Percentiles rank a stretch among this genome's conserved stretches.
These are phyloP conservation scores for Leptogaster cylindrica DNA, from an alignment of 2,888 invertebrate species.

Conservation along the genomic window DNA sequence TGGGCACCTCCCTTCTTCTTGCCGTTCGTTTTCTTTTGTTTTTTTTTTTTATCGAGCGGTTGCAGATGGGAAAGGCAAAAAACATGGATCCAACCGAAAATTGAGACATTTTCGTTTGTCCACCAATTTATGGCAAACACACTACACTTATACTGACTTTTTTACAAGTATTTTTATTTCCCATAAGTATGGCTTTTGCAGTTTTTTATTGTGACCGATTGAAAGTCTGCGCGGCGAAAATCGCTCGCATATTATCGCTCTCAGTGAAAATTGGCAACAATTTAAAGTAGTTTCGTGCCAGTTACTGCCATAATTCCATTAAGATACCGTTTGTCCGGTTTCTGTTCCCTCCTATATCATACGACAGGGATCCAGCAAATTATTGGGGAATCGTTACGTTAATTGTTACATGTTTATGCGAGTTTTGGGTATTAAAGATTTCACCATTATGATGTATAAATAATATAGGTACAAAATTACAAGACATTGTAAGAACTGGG, in stretches of 20 bases:
- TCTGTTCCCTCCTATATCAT: slow-evolving; percentile 1
- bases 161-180: slow-evolving; percentile 38
- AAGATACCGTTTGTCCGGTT: too few species aligned
- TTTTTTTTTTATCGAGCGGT: not conserved
- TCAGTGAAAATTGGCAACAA: slow-evolving; percentile 26
- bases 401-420: slow-evolving; percentile 5
- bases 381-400: slow-evolving; percentile 4
- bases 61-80: not conserved
- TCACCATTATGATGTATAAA: too few species aligned
- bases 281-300: slow-evolving; percentile 22
- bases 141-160: slow-evolving; percentile 27
- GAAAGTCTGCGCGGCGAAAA: slow-evolving; percentile 17
- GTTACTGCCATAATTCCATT: slow-evolving; percentile 16
- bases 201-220: slow-evolving; percentile 34
- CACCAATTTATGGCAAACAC: slow-evolving; percentile 37
- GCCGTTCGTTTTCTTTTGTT: not conserved
- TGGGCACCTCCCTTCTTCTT: not conserved
- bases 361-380: not conserved
- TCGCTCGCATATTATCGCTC: slow-evolving; percentile 37
- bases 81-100: not conserved
- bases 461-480: too few species aligned
- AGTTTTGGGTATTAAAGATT: not conserved
- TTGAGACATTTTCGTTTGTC: slow-evolving; percentile 40
- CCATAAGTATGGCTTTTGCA: slow-evolving; percentile 25
- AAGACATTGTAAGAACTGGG: too few species aligned